Percentiles rank a stretch among this genome's conserved stretches.
Evolutionary conservation across 2,888 invertebrate genomes (phyloP).

Genomic region (Philonicus albiceps): DNA sequence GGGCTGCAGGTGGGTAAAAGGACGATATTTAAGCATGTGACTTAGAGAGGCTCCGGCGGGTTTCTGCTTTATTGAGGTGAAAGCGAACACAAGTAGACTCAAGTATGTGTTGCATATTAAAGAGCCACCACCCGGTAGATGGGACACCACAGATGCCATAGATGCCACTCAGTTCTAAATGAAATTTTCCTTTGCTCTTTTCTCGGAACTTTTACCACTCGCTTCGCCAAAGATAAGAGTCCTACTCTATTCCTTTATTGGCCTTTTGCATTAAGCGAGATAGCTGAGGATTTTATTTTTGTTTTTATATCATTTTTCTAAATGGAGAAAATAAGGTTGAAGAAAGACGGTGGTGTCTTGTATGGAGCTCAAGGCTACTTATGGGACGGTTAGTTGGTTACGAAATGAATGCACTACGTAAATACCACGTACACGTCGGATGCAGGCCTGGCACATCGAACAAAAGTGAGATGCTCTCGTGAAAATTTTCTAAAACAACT

Average conservation of each 20-base stretch:
- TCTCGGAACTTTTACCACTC: slow-evolving; percentile 37
- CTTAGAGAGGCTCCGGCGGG: neutral
- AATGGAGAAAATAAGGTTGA: slow-evolving; percentile 12
- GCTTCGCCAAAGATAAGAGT: slow-evolving; percentile 41
- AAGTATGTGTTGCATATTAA: slow-evolving; percentile 49
- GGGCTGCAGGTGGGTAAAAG: slow-evolving; percentile 6
- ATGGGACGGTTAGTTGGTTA: slow-evolving; percentile 46
- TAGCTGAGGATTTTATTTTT: slow-evolving; percentile 42
- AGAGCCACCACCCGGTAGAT: slow-evolving; percentile 16
- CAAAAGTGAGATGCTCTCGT: slow-evolving; percentile 14
- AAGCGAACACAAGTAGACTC: slow-evolving; percentile 47
- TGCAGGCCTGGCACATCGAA: neutral
- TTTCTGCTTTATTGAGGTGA: slow-evolving; percentile 37
- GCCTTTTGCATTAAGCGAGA: slow-evolving; percentile 48
- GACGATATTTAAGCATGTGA: slow-evolving; percentile 32
- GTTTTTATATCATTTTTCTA: slow-evolving; percentile 7
- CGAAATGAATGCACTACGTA: slow-evolving; percentile 42
- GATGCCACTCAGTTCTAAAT: slow-evolving; percentile 48
- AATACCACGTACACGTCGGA: neutral
- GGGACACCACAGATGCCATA: slow-evolving; percentile 42
- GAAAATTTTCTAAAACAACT: neutral
- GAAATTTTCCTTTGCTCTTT: slow-evolving; percentile 49
- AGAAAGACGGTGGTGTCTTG: slow-evolving; percentile 7
- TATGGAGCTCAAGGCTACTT: slow-evolving; percentile 47
- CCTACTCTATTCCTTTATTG: slow-evolving; percentile 44